phyloP scores from a whole-genome alignment of 53 echinoderm and acorn worm species.

The Actinopyga echinites region DNA sequence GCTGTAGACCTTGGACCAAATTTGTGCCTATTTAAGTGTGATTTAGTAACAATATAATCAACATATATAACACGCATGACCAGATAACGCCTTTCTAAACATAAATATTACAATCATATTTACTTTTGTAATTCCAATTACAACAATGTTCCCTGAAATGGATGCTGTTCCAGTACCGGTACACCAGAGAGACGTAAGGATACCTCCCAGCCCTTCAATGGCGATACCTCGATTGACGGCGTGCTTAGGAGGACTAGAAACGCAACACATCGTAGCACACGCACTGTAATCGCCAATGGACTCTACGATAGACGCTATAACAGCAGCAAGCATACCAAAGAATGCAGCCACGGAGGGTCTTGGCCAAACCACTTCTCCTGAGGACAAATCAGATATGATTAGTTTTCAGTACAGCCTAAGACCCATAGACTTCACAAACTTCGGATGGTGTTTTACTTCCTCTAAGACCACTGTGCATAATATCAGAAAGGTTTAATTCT shows the following conservation, averaged over 20 bases:
- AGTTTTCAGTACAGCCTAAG: neutral
- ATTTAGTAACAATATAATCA: too few relatives aligned
- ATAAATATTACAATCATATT: neutral
- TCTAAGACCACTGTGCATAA: too few relatives aligned
- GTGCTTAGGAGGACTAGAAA: constrained; percentile 68
- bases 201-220: constrained; percentile 67
- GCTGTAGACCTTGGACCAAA: too few relatives aligned
- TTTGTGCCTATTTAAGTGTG: too few relatives aligned
- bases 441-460: too few relatives aligned
- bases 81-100: too few relatives aligned
- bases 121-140: constrained; percentile 77
- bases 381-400: neutral
- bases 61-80: too few relatives aligned
- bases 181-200: constrained; percentile 67
- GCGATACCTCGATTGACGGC: constrained; percentile 73
- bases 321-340: constrained; percentile 67
- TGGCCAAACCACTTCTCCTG: constrained; percentile 80
- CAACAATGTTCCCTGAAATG: constrained; percentile 63
- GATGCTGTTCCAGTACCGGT: constrained; percentile 64
- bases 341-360: constrained; percentile 45
- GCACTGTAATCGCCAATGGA: constrained; percentile 84
- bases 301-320: constrained; percentile 71
- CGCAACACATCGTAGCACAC: constrained; percentile 67
- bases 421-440: too few relatives aligned
- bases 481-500: too few relatives aligned